A percentile compares a stretch with the other conserved stretches of the same genome.
These are phyloP conservation scores for Porites divaricata DNA, from an alignment of 92 coral and sea anemone genomes.

Conservation along the genomic window DNA sequence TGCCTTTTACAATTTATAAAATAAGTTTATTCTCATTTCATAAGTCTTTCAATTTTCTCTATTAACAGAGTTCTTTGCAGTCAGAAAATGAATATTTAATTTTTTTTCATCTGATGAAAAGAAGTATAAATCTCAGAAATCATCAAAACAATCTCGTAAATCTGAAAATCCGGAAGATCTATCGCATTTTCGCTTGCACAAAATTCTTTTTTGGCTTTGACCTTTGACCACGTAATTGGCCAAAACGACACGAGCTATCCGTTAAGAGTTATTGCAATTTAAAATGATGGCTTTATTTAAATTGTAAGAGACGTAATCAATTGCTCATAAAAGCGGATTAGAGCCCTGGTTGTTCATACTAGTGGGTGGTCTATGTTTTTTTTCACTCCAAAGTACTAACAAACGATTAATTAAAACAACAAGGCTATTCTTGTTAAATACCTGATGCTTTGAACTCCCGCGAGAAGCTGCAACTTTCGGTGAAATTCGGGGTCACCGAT, in stretches of 20 bases:
- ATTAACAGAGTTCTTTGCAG: neutral
- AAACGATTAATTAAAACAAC: constrained; percentile 9
- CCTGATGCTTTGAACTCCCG: constrained; percentile 37
- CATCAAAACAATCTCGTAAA: neutral
- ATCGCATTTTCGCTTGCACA: neutral
- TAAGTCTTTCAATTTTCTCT: neutral
- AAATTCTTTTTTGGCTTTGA: neutral
- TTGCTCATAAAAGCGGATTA: constrained; percentile 6
- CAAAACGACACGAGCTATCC: neutral
- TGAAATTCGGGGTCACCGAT: constrained; percentile 16
- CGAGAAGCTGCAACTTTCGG: constrained; percentile 35
- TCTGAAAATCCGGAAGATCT: neutral
- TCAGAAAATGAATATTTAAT: too few species aligned
- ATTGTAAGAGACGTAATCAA: constrained; percentile 21
- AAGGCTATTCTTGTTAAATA: constrained; percentile 2
- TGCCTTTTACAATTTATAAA: neutral
- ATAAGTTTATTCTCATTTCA: neutral
- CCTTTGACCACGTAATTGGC: constrained; percentile 37
- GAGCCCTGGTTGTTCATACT: neutral
- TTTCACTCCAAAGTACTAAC: neutral
- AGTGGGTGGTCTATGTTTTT: neutral
- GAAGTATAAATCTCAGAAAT: neutral
- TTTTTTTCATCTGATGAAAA: neutral
- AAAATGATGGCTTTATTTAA: constrained; percentile 16
- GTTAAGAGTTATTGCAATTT: constrained; percentile 11